Conservation (phyloP, 2,113 vertebrate species). For the Mellivora capensis region DNA sequence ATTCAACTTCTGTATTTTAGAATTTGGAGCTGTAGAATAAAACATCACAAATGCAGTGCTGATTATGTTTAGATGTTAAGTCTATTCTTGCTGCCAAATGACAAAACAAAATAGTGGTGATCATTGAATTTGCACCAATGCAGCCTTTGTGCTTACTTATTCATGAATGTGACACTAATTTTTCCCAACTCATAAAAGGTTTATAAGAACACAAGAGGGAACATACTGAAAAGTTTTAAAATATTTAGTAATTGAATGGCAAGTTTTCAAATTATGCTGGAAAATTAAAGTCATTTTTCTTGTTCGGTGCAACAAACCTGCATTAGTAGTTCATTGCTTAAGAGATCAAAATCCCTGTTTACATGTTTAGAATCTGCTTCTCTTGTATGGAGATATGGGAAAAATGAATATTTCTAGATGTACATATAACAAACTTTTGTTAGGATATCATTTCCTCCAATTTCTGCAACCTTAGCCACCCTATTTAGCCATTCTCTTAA, state of each 20-base stretch:
- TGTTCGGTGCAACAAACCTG: constrained; percentile 3
- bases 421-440: background rate
- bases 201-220: constrained; percentile 64
- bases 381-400: background rate
- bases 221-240: constrained; percentile 63
- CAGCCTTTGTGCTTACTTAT: constrained; percentile 65
- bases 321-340: constrained; percentile 1
- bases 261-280: constrained; percentile 69
- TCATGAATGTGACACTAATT: constrained; percentile 55
- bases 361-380: constrained; percentile 3
- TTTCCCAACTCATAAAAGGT: constrained; percentile 65
- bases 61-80: constrained; percentile 36
- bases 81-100: constrained; percentile 51
- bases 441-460: background rate
- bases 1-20: constrained; percentile 20
- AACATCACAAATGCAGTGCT: constrained; percentile 19
- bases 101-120: constrained; percentile 29
- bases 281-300: constrained; percentile 75
- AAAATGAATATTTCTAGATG: constrained; percentile 2
- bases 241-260: constrained; percentile 74
- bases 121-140: constrained; percentile 11
- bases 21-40: constrained; percentile 29
- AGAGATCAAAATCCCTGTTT: constrained; percentile 9
- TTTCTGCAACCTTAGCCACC: background rate
- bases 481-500: background rate